A percentile compares a stretch with the other conserved stretches of the same genome.
Evolutionary conservation across 1,140 invertebrate species (phyloP).

Genomic region (Bilobella aurantiaca): DNA sequence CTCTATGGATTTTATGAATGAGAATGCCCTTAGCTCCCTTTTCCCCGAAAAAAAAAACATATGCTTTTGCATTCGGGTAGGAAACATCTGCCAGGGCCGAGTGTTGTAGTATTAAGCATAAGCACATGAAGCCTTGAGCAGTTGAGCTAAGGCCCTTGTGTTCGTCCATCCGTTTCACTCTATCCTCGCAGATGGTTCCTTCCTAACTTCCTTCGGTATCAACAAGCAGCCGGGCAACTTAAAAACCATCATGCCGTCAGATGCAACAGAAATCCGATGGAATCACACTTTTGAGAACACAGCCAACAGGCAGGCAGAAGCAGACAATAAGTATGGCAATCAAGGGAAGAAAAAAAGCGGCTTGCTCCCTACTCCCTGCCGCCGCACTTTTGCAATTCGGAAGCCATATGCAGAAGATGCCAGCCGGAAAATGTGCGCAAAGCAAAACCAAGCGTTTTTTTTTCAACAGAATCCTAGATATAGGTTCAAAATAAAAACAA

Average conservation of each 20-base stretch:
- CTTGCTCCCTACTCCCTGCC: no score
- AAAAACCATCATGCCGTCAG: neutral
- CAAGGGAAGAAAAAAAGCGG: no score
- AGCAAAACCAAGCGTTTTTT: no score
- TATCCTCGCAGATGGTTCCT: neutral
- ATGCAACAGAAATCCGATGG: neutral
- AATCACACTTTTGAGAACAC: no score
- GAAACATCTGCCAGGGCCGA: neutral
- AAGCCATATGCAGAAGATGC: no score
- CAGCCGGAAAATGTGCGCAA: no score
- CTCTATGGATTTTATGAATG: conserved; percentile 5
- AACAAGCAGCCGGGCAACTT: neutral
- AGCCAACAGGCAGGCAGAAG: no score
- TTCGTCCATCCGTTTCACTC: neutral
- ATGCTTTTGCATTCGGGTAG: conserved; percentile 2
- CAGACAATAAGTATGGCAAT: no score
- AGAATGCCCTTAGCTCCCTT: neutral
- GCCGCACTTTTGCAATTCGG: no score
- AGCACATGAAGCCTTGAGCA: neutral
- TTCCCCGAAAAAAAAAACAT: neutral
- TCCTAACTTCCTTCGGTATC: conserved; percentile 1
- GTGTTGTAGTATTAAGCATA: neutral
- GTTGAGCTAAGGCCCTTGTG: neutral
- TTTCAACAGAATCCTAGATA: no score
- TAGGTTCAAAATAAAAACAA: no score